Evolutionary conservation across 2,888 invertebrate species (phyloP).

Genomic region (Lagria hirta): DNA sequence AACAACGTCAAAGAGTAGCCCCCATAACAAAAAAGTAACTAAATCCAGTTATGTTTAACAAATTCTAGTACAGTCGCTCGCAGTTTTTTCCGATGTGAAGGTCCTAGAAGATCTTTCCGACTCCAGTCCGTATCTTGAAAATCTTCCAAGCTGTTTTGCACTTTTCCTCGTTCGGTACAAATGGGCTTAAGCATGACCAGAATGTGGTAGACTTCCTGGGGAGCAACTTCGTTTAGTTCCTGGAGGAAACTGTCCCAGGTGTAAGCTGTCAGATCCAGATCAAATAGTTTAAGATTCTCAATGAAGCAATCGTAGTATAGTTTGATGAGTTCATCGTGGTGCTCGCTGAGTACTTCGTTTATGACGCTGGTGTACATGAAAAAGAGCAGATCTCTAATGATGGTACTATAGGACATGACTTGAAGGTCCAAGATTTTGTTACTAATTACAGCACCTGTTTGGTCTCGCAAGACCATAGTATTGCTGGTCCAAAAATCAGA

Average conservation of each 20-base stretch:
- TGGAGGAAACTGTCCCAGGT: conserved; percentile 52
- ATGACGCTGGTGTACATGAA: conserved; percentile 59
- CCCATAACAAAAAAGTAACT: no score
- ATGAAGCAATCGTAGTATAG: conserved; percentile 58
- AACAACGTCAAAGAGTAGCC: no score
- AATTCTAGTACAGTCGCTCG: conserved; percentile 47
- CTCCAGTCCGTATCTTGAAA: conserved; percentile 51
- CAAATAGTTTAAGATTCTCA: conserved; percentile 49
- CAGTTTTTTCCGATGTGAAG: conserved; percentile 48
- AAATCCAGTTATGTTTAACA: conserved; percentile 48
- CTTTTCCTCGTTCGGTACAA: conserved; percentile 53
- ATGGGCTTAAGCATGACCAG: conserved; percentile 57
- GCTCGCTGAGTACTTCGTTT: conserved; percentile 51
- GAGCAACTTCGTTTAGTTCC: conserved; percentile 54
- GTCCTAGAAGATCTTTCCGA: conserved; percentile 47
- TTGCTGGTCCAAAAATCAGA: conserved; percentile 66
- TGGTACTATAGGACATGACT: conserved; percentile 57
- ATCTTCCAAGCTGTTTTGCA: conserved; percentile 54
- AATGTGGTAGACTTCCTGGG: conserved; percentile 55
- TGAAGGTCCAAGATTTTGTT: conserved; percentile 65
- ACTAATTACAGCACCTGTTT: conserved; percentile 52
- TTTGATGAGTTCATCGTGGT: conserved; percentile 56
- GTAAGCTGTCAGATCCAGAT: conserved; percentile 47
- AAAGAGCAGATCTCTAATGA: conserved; percentile 59
- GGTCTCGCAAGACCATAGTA: conserved; percentile 58